Evolutionary conservation across 2,797 vertebrate genomes (phyloP).

Genomic region (Apogon talboti): DNA sequence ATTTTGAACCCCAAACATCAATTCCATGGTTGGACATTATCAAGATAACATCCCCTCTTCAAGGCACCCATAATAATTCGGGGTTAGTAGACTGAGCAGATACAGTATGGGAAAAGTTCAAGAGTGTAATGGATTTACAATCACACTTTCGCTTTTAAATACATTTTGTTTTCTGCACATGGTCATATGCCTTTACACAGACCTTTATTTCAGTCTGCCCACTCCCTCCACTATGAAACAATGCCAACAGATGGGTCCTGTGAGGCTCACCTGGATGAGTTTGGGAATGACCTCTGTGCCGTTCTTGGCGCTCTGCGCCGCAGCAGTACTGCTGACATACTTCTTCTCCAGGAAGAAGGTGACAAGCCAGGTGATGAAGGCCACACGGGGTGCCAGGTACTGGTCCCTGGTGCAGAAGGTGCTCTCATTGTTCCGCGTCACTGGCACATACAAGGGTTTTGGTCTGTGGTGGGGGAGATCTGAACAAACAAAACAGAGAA

Average conservation of each 20-base stretch:
- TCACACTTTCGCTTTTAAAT: too few species aligned
- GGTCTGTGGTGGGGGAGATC: slow-evolving; percentile 94
- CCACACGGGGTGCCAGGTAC: slow-evolving; percentile 94
- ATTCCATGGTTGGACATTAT: too few species aligned
- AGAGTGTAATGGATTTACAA: too few species aligned
- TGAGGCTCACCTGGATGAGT: slow-evolving; percentile 90
- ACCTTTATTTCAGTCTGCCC: not conserved
- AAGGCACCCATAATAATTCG: too few species aligned
- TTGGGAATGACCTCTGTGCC: slow-evolving; percentile 94
- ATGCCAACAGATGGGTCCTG: not conserved
- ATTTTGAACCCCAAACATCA: too few species aligned
- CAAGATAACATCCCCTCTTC: too few species aligned
- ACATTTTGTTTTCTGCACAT: too few species aligned
- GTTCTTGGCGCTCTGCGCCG: slow-evolving; percentile 89
- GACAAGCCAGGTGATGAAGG: slow-evolving; percentile 98
- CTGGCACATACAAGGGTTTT: slow-evolving; percentile 91
- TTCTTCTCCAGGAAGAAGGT: slow-evolving; percentile 99
- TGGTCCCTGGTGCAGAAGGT: slow-evolving; percentile 95
- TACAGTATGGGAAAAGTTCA: too few species aligned
- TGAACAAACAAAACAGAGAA: slow-evolving; percentile 54
- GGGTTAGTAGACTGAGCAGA: too few species aligned
- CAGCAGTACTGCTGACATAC: slow-evolving; percentile 87
- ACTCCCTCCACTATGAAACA: not conserved
- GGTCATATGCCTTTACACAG: not conserved
- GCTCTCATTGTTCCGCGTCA: slow-evolving; percentile 92